Evolutionary conservation across 2,797 vertebrate species (phyloP).

Genomic region (Alcedo atthis): DNA sequence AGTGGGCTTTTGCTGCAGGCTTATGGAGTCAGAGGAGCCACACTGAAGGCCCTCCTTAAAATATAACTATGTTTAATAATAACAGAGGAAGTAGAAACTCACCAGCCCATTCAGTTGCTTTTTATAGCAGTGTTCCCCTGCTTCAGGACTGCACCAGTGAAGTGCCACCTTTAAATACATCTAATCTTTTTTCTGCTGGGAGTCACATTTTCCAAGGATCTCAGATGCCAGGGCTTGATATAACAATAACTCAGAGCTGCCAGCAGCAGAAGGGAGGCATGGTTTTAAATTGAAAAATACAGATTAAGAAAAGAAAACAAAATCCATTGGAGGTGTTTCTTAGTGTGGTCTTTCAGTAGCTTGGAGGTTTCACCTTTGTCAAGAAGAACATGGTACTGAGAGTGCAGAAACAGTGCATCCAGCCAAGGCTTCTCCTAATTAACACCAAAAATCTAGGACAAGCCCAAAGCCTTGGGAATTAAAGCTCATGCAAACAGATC

Average conservation of each 20-base stretch:
- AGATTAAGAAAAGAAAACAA: background rate
- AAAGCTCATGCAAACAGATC: background rate
- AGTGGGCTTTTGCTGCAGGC: conserved; percentile 1
- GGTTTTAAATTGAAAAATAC: background rate
- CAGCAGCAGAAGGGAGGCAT: background rate
- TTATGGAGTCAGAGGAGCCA: background rate
- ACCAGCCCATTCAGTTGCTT: background rate
- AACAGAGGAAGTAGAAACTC: background rate
- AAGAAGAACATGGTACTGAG: background rate
- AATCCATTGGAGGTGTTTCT: background rate
- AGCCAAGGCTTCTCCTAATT: background rate
- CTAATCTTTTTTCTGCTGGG: background rate
- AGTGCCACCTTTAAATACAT: background rate
- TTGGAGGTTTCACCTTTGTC: background rate
- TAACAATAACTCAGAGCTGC: background rate
- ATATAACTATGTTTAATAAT: conserved; percentile 14
- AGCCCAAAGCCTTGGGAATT: background rate
- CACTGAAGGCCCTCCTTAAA: conserved; percentile 1
- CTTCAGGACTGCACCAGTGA: background rate
- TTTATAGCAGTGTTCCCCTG: background rate
- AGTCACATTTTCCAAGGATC: background rate
- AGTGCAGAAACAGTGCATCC: background rate
- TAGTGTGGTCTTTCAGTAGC: background rate
- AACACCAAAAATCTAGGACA: background rate
- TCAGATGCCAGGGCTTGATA: background rate